Conservation (phyloP, 2,113 vertebrate species). For the Abramis brama region DNA sequence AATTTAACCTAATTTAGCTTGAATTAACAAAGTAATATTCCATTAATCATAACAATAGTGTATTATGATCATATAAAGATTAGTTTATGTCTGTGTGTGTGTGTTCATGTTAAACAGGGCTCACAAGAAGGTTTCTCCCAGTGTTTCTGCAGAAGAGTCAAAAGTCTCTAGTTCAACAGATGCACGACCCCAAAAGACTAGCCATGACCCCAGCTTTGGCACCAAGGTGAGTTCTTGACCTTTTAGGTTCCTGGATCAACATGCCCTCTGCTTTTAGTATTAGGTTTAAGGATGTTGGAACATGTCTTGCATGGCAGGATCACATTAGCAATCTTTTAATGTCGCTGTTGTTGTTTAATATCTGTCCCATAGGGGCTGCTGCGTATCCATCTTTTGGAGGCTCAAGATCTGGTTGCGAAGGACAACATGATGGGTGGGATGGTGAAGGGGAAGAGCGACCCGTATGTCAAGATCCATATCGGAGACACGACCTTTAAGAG, state of each 20-base stretch:
- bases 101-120: conserved; percentile 35
- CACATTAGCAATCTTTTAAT: background rate
- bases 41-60: background rate
- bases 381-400: conserved; percentile 87
- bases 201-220: conserved; percentile 79
- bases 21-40: background rate
- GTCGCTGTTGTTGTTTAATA: background rate
- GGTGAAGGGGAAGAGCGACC: conserved; percentile 90
- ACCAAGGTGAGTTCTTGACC: conserved; percentile 72
- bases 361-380: conserved; percentile 79
- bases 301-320: background rate
- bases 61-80: background rate
- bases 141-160: conserved; percentile 63
- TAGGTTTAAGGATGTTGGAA: background rate
- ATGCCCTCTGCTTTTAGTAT: background rate
- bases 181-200: conserved; percentile 72
- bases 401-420: conserved; percentile 85
- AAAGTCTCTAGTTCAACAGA: conserved; percentile 65
- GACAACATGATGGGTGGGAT: conserved; percentile 83
- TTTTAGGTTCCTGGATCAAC: background rate
- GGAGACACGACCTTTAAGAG: conserved; percentile 80
- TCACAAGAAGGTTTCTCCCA: conserved; percentile 11
- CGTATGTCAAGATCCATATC: conserved; percentile 82
- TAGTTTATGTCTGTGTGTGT: background rate
- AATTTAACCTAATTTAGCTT: background rate